Conservation (phyloP, 2,888 invertebrate genomes). For the Oscheius onirici region DNA sequence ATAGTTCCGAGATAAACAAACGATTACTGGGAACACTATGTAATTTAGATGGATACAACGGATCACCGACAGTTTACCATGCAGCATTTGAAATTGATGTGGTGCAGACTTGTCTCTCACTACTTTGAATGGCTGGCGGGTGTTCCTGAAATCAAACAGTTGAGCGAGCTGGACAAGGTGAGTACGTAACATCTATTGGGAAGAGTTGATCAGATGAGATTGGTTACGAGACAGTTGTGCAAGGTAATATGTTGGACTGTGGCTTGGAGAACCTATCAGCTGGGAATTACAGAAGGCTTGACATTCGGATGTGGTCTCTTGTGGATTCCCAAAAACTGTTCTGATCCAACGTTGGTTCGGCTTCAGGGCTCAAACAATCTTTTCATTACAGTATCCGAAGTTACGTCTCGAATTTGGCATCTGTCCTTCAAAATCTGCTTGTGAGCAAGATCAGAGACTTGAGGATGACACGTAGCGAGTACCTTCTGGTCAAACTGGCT, state of each 20-base stretch:
- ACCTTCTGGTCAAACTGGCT: constrained; percentile 35
- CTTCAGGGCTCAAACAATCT: not conserved
- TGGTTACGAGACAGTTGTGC: constrained; percentile 41
- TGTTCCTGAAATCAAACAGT: constrained; percentile 36
- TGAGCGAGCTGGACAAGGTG: constrained; percentile 37
- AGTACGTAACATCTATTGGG: not conserved
- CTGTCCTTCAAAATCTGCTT: constrained; percentile 29
- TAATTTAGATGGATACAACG: not conserved
- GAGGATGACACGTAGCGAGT: constrained; percentile 33
- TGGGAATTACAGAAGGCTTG: constrained; percentile 7
- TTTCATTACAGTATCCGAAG: constrained; percentile 29
- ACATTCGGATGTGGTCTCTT: constrained; percentile 38
- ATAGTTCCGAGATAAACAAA: not conserved
- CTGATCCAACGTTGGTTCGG: constrained; percentile 39
- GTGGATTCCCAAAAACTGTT: constrained; percentile 37
- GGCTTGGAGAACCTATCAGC: constrained; percentile 36
- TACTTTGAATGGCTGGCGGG: constrained; percentile 49
- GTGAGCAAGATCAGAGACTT: constrained; percentile 29
- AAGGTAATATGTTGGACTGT: constrained; percentile 41
- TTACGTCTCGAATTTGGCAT: constrained; percentile 33
- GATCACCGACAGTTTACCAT: not conserved
- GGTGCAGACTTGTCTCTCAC: constrained; percentile 47
- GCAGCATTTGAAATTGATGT: constrained; percentile 35
- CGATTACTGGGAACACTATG: not conserved
- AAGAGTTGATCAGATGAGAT: constrained; percentile 16